These are phyloP conservation scores for Planiliza haematocheilus DNA, from an alignment of 2,113 vertebrate genomes.

Conservation along the genomic window DNA sequence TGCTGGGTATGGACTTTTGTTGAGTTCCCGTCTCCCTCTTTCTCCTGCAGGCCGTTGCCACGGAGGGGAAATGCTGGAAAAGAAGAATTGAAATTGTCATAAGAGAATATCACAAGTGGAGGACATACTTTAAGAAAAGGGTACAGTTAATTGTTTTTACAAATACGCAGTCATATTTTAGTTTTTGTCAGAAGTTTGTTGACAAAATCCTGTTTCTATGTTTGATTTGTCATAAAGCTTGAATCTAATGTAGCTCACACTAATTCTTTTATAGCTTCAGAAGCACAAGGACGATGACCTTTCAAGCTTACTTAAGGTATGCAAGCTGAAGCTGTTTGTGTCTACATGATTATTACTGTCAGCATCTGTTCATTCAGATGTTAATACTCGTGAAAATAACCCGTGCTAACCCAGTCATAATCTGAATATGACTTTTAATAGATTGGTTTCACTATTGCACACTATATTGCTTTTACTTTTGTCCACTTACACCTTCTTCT, in stretches of 20 bases:
- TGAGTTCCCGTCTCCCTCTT: constrained; percentile 26
- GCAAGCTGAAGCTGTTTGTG: constrained; percentile 20
- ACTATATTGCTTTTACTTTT: not conserved
- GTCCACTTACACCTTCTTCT: constrained; percentile 8
- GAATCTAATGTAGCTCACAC: not conserved
- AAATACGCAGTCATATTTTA: not conserved
- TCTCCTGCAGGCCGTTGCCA: constrained; percentile 86
- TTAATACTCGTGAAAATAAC: constrained; percentile 24
- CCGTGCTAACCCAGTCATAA: constrained; percentile 12
- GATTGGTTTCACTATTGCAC: too few relatives aligned
- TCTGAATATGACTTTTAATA: not conserved
- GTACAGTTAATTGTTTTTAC: constrained; percentile 74
- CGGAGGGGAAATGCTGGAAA: constrained; percentile 95
- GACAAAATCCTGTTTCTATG: not conserved
- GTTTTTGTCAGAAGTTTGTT: not conserved
- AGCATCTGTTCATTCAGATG: constrained; percentile 20
- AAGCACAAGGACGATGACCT: constrained; percentile 98
- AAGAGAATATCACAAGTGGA: constrained; percentile 98
- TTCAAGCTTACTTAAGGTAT: constrained; percentile 95
- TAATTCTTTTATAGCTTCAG: constrained; percentile 86
- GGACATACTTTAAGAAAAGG: constrained; percentile 99
- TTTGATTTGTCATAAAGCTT: constrained; percentile 3
- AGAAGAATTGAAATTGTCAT: constrained; percentile 96
- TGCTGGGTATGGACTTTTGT: not conserved
- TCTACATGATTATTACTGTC: not conserved